Base-by-base conservation (phyloP, 2,113 vertebrate species). In the Austrofundulus limnaeus region DNA sequence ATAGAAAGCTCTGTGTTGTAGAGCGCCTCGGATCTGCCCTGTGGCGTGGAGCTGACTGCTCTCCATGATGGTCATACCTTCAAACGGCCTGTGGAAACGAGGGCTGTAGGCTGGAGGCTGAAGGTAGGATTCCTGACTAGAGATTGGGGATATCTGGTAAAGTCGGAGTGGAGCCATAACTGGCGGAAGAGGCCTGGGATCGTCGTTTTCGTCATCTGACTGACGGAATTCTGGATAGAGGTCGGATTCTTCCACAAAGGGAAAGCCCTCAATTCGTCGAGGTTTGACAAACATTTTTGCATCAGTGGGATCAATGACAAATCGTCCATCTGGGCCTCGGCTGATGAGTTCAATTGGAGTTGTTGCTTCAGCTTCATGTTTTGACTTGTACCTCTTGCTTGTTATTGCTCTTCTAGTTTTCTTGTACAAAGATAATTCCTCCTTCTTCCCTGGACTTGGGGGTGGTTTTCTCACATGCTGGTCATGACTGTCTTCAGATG, bases 21-120 rank as follows among this genome's bases (percentile, higher is more conserved):
- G 94, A 25, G 94, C 92, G 66, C 89, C 86, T 73, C 94, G 91
- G 55, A 95, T 94, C 81, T 97, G 96, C 78, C 96, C 96, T 0
- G 95, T 94, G 75, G 97, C 93, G 88, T 96, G 96, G 47, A 97
- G 94, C 38, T 91, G 93, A 72, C 94, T 93, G 83, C 88, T 92
- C 74, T 95, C 94, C 90, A 95, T 92, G 72, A 94, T 14, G n/a
- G 94, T 88, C 59, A 95, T 92, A 85, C 95, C 96, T 94, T 98
- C 95, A 54, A 96, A 88, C 1, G 93, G 94, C 66, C 94, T 94
- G 80, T 98, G 95, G 87, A 99, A 96, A 76, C 95, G 94, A 85
- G 97, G 96, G 82, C 95, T 99, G 88, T 98, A 99, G 90, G 97
- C 96, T 89, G 97, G 97, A 91, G 97, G 97, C 87, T 96, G 96